Base-by-base conservation (phyloP, 1,140 invertebrate species). In the Druon quercuslanigerum region DNA sequence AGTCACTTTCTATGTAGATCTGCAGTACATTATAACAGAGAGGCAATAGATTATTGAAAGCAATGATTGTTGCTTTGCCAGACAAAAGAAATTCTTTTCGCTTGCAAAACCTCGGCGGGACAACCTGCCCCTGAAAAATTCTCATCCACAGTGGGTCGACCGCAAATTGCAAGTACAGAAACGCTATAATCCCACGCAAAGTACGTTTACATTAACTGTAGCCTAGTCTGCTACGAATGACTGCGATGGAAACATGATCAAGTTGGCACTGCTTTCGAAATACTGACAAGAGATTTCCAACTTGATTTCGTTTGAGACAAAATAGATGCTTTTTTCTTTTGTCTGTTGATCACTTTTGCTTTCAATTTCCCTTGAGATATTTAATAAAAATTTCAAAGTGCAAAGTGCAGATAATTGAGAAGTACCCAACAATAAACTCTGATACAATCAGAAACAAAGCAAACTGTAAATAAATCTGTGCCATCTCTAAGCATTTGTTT, bases 51-150 rank as follows among this genome's bases (percentile, higher is more conserved):
- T 66, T 40, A 66, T 66, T 66, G 57, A 66, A 66, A 66, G 57
- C 57, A 66, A 20, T 66, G 57, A 66, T 66, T 66, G 33, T 16
- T 66, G 20, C n/a, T 33, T 19, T n/a, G 13, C 6, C 46, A 51
- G 72, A 80, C 79, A 80, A 80, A 80, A 75, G 75, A 51, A 80
- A 80, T 80, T 80, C 79, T 73, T 20, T 13, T 51, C 40, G 9
- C 70, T 80, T 80, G 75, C 72, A 40, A 25, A 80, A 77, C 73
- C 72, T 60, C 57, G 25, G 66, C 70, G 20, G 51, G 17, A 50
- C 50, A 51, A 72, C 33, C 51, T 72, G 76, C 46, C 75, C 77
- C 70, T 82, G 60, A 79, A 81, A 82, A 79, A 81, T 79, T 12
- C 54, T 46, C 72, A 40, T 72, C 20, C 56, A 50, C 57, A 72